These are phyloP conservation scores for Patagioenas fasciata DNA, from an alignment of 2,113 vertebrate species.

Conservation along the genomic window DNA sequence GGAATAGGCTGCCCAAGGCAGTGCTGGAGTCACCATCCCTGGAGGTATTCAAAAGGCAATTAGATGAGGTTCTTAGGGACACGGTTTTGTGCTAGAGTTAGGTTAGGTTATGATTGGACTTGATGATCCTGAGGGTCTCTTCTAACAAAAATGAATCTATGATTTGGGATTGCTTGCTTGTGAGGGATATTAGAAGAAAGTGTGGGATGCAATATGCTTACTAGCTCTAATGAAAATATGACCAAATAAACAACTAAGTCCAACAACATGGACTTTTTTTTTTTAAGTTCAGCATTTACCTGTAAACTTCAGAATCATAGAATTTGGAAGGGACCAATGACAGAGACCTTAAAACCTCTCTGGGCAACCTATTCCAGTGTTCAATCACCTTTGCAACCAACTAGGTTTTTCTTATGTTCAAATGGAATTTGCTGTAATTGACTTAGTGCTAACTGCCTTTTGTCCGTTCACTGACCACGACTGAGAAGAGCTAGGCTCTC, in stretches of 20 bases:
- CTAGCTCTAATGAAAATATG: not conserved
- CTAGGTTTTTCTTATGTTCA: fast-evolving
- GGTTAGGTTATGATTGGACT: too few relatives aligned
- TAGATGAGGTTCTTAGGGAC: too few relatives aligned
- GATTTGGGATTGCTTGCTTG: not conserved
- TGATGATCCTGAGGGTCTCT: too few relatives aligned
- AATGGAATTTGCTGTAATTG: not conserved
- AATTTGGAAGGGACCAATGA: not conserved
- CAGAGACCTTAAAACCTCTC: not conserved
- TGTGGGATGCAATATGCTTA: not conserved
- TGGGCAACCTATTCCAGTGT: too few relatives aligned
- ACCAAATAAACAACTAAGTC: not conserved
- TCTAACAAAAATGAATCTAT: too few relatives aligned
- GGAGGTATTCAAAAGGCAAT: too few relatives aligned
- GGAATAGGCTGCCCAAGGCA: too few relatives aligned
- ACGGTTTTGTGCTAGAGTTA: too few relatives aligned
- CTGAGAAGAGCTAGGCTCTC: too few relatives aligned
- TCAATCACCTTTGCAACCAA: not conserved
- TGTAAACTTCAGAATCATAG: not conserved
- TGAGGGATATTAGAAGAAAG: not conserved
- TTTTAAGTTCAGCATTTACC: not conserved
- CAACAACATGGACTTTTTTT: fast-evolving
- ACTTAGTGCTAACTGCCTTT: not conserved
- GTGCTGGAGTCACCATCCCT: too few relatives aligned
- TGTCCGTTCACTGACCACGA: not conserved